phyloP scores from a whole-genome alignment of 1,140 invertebrate species.

The Drosophila chauvacae region DNA sequence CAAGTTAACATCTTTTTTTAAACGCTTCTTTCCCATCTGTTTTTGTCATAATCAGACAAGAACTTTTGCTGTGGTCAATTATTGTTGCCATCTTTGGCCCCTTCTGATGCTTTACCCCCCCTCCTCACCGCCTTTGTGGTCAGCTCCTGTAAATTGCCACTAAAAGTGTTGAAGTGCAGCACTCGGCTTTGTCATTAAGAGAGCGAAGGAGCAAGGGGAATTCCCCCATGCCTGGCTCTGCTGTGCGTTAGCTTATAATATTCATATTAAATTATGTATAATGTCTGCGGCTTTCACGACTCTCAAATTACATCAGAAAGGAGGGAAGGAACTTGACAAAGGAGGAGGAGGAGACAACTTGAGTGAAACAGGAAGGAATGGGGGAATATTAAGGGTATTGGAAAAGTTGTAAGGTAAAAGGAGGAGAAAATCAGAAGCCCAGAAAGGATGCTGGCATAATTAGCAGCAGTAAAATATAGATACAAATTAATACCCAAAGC shows the following conservation, averaged over 20 bases:
- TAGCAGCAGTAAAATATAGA: slow-evolving; percentile 1
- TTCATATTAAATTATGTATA: slow-evolving; percentile 81
- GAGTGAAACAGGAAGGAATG: slow-evolving; percentile 15
- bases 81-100: slow-evolving; percentile 40
- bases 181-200: slow-evolving; percentile 74
- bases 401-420: not conserved
- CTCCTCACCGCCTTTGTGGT: slow-evolving; percentile 54
- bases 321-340: slow-evolving; percentile 19
- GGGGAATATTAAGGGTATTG: slow-evolving; percentile 19
- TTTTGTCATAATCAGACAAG: slow-evolving; percentile 69
- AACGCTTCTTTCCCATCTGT: slow-evolving; percentile 13
- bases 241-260: slow-evolving; percentile 63
- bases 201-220: slow-evolving; percentile 10
- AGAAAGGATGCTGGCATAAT: slow-evolving; percentile 13
- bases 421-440: not conserved
- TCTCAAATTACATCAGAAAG: slow-evolving; percentile 71
- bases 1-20: not conserved
- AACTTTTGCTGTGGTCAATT: slow-evolving; percentile 67
- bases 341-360: slow-evolving; percentile 1
- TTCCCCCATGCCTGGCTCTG: not conserved
- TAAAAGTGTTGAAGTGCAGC: slow-evolving; percentile 80
- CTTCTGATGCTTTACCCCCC: slow-evolving; percentile 6
- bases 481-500: slow-evolving; percentile 1
- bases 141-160: slow-evolving; percentile 82
- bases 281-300: slow-evolving; percentile 75